Base-by-base conservation (phyloP, 2,888 invertebrate species). In the Nemoura dubitans region DNA sequence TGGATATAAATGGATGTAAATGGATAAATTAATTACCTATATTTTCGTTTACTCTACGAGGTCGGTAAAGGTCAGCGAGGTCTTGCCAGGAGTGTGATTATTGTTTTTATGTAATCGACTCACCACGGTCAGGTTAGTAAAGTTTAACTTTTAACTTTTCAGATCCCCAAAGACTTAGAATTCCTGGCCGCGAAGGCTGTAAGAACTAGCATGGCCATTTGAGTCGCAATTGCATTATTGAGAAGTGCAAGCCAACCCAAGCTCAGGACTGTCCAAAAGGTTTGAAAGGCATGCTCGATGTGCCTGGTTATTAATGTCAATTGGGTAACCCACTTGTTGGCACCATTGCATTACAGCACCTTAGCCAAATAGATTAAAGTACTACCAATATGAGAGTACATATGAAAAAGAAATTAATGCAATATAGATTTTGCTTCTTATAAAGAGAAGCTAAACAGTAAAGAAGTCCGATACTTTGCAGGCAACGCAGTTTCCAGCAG, bases 311-410 rank as follows among this genome's bases (percentile, higher is more conserved):
- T 78, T 78, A 78, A 78, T 78, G 78, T 21, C 78, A 78, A 78
- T 25, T 10, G 78, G 78, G 78, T 78, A 78, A 28, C 27, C 78
- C 78, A 78, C 78, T 78, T 78, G 78, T 78, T 78, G 78, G 78
- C 28, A 10, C 10, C 78, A 2, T 26, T 78, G 78, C 10, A 78
- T 78, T 14, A 78, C 3, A 26, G 28, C 78, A 78, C 78, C 78
- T 78, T 14, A 78, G 28, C 27, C 78, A 78, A 27, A 27, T 14
- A 28, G 14, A 78, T 6, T 59, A 59, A 59, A 59, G 59, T 59
- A 21, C 16, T 59, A 2, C 2, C 10, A 59, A 7, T 6, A 59
- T 16, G 14, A 1, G 16, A 59, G 59, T 59, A 59, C 21, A 59
- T 10, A 59, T 59, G 59, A 59, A 59, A 59, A 59, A 59, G 3